Evolutionary conservation across 2,797 vertebrate genomes (phyloP).

Genomic region (Trachops cirrhosus): DNA sequence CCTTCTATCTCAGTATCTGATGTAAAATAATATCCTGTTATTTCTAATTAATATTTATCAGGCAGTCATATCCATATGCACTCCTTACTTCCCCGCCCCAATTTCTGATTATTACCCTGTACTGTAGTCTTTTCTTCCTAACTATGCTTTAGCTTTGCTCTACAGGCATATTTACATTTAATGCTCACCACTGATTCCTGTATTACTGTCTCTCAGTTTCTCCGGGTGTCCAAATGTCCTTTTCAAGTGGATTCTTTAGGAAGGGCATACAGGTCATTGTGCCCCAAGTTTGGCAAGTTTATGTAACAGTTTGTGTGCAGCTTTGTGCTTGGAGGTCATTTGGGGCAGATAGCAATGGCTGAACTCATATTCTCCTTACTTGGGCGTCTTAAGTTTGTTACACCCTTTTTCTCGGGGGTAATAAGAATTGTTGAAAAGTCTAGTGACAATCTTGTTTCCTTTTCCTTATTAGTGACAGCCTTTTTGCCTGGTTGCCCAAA

Average conservation of each 20-base stretch:
- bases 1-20: not conserved
- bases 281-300: conserved; percentile 11
- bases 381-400: conserved; percentile 25
- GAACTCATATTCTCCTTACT: not conserved
- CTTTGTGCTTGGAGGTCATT: conserved; percentile 29
- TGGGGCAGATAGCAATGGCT: conserved; percentile 6
- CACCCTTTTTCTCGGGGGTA: not conserved
- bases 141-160: not conserved
- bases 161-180: not conserved
- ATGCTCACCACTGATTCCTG: not conserved
- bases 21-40: conserved; percentile 22
- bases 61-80: not conserved
- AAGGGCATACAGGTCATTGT: not conserved
- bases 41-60: conserved; percentile 25
- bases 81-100: not conserved
- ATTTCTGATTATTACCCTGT: not conserved
- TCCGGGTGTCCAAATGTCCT: not conserved
- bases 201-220: not conserved
- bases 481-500: conserved; percentile 17
- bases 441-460: not conserved
- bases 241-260: conserved; percentile 32
- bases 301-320: conserved; percentile 8
- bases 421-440: conserved; percentile 36
- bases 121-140: not conserved
- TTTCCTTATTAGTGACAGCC: not conserved